A percentile compares a stretch with the other conserved stretches of the same genome.
phyloP scores from a whole-genome alignment of 2,113 vertebrate genomes.

The Callipepla squamata region DNA sequence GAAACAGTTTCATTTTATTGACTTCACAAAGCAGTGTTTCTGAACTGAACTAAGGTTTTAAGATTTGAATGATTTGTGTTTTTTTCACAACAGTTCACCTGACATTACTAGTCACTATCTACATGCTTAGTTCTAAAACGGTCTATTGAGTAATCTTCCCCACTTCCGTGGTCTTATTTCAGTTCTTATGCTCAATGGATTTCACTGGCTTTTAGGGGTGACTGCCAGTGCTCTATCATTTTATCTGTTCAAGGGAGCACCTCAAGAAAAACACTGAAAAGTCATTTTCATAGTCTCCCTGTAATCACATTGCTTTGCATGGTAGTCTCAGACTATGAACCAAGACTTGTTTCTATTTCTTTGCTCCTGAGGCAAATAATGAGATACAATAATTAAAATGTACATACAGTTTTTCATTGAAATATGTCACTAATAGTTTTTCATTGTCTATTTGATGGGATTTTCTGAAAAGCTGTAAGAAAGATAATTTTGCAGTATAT shows the following conservation, averaged over 20 bases:
- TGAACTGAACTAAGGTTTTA: not conserved
- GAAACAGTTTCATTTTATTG: not conserved
- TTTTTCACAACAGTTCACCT: constrained; percentile 37
- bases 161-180: constrained; percentile 19
- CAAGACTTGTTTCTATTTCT: not conserved
- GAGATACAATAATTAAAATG: not conserved
- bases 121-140: not conserved
- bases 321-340: not conserved
- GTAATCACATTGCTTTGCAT: not conserved
- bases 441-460: not conserved
- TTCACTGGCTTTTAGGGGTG: constrained; percentile 37
- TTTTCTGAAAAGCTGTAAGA: not conserved
- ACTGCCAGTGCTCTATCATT: constrained; percentile 7
- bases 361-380: not conserved
- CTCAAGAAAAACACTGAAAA: constrained; percentile 26
- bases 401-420: not conserved
- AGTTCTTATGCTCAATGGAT: not conserved
- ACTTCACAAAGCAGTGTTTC: not conserved
- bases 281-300: not conserved
- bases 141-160: constrained; percentile 23
- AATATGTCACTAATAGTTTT: not conserved
- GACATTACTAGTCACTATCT: constrained; percentile 14
- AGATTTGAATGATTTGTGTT: not conserved
- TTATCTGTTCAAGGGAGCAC: not conserved
- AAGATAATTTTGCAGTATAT: not conserved